Conservation (phyloP, 2,797 vertebrate species). For the Paratrypauchen microcephalus region DNA sequence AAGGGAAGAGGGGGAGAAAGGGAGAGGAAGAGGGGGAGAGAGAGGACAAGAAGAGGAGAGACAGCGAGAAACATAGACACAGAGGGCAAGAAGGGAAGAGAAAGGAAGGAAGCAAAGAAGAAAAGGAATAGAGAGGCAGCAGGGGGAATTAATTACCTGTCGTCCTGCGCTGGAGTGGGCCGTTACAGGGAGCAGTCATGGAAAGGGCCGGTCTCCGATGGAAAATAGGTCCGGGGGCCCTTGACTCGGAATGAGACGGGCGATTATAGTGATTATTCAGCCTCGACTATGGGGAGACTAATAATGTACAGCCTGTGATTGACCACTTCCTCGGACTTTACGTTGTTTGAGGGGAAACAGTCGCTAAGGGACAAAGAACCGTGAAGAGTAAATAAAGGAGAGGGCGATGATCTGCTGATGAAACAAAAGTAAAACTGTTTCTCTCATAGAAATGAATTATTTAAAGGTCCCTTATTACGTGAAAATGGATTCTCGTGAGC, state of each 20-base stretch:
- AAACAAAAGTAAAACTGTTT: neutral
- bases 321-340: constrained; percentile 39
- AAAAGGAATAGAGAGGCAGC: constrained; percentile 40
- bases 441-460: neutral
- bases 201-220: constrained; percentile 64
- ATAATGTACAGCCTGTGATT: constrained; percentile 50
- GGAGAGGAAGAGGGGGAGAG: no score
- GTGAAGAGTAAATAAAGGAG: constrained; percentile 2
- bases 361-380: neutral
- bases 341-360: constrained; percentile 14
- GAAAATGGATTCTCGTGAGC: no score
- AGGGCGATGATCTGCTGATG: neutral
- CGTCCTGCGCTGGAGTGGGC: constrained; percentile 56
- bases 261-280: constrained; percentile 59
- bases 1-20: no score
- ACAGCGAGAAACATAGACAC: no score
- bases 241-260: constrained; percentile 33
- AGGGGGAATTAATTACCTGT: constrained; percentile 75
- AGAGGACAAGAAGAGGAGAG: no score
- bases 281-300: constrained; percentile 34
- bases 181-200: constrained; percentile 66
- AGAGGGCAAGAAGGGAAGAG: constrained; percentile 64
- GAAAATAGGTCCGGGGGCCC: constrained; percentile 51
- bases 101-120: constrained; percentile 50
- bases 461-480: no score